phyloP scores from a whole-genome alignment of 2,113 vertebrate species.

The Chlorodrepanis virens region DNA sequence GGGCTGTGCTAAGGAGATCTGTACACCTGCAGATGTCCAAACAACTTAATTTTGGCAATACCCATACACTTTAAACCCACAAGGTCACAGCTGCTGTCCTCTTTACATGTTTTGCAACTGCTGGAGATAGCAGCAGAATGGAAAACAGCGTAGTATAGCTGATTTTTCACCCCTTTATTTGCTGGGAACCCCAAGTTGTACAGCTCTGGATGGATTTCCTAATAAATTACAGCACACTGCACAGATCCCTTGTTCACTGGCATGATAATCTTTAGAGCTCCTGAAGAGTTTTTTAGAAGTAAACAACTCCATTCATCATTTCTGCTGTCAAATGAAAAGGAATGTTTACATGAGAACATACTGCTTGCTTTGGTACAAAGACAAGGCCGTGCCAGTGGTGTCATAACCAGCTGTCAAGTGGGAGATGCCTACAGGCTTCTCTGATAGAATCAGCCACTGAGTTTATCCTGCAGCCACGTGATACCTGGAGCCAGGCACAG shows the following conservation, averaged over 20 bases:
- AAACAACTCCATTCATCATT: background rate
- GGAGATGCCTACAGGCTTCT: background rate
- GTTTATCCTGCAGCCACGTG: background rate
- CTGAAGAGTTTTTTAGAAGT: background rate
- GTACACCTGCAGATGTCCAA: background rate
- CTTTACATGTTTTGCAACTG: background rate
- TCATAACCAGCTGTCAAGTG: background rate
- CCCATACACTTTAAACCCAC: background rate
- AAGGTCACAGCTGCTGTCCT: background rate
- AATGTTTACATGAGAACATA: background rate
- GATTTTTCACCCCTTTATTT: background rate
- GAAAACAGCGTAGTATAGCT: background rate
- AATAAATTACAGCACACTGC: background rate
- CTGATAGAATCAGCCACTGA: fast-evolving
- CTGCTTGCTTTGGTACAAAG: background rate
- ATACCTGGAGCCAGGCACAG: background rate
- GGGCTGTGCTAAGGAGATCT: background rate
- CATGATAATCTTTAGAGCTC: background rate
- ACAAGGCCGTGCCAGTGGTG: background rate
- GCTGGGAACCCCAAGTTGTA: background rate
- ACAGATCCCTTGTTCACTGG: background rate
- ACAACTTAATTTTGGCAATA: background rate
- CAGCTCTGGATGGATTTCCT: background rate
- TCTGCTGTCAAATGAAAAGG: background rate
- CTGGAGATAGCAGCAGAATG: background rate